Base-by-base conservation (phyloP, 1,140 invertebrate genomes). In the Thereuonema tuberculata region DNA sequence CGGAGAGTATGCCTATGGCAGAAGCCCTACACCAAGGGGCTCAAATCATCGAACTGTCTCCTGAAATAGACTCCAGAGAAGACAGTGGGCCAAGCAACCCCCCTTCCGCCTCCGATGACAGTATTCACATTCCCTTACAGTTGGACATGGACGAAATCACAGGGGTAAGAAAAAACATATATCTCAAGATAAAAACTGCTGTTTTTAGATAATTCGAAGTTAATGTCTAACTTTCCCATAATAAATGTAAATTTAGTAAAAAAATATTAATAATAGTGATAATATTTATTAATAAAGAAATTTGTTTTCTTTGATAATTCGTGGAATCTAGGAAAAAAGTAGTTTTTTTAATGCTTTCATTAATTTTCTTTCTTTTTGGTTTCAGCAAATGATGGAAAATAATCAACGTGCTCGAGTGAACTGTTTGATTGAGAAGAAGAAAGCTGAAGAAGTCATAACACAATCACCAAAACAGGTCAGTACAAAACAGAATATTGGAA, bases 361-460 rank as follows among this genome's bases (percentile, higher is more conserved):
- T n/a, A n/a, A n/a, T n/a, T n/a, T n/a, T n/a, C n/a, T n/a, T 37
- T 37, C 31, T 57, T 56, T 43, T 58, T 37, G 57, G 15, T 56
- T 66, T 2, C 54, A 68, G 66, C 62, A 81, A 25, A 75, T 86
- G 70, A 78, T 87, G 67, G 82, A 85, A 59, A 84, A 84, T 68
- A 86, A 85, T 70, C 83, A 85, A 69, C 77, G 79, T 67, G 82
- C 82, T 5, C 81, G 84, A 71, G 88, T 92, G 81, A 91, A 90
- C 69, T 92, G 89, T 68, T 82, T 91, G 1, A 86, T 91, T 25
- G 88, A 92, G 69, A 84, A 86, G 66, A 83, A 86, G 64, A 81
- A 81, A 64, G 84, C 87, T 43, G 87, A 89, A 76, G 82, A 89
- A 75, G 74, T 86, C 60, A 79, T 87, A 70, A 85, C 89, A 70